Percentiles rank a stretch among this genome's conserved stretches.
Conservation (phyloP, 2,797 vertebrate genomes). For the Rhodeus uyekii region DNA sequence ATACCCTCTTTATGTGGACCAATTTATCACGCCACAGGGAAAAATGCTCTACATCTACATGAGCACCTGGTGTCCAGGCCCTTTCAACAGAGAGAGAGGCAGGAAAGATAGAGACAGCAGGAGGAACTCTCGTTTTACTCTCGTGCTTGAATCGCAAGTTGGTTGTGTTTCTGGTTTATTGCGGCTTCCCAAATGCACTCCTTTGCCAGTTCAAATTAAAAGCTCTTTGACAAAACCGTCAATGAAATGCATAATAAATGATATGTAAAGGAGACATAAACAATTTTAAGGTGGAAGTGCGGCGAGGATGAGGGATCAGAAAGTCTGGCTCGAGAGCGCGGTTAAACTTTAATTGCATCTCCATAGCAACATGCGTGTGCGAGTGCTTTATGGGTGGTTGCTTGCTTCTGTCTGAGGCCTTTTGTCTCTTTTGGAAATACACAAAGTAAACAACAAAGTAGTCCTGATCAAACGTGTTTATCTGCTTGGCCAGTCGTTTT, state of each 20-base stretch:
- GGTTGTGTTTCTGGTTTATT: conserved; percentile 35
- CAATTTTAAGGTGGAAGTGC: conserved; percentile 45
- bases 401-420: conserved; percentile 53
- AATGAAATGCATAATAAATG: conserved; percentile 48
- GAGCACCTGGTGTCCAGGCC: conserved; percentile 83
- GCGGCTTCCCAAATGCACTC: conserved; percentile 3
- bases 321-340: conserved; percentile 26
- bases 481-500: conserved; percentile 65
- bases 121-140: conserved; percentile 38
- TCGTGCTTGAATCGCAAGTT: conserved; percentile 32
- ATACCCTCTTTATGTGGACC: conserved; percentile 82
- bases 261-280: conserved; percentile 43
- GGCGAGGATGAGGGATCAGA: conserved; percentile 36
- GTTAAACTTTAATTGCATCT: conserved; percentile 55
- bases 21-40: conserved; percentile 85
- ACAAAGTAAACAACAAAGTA: conserved; percentile 51
- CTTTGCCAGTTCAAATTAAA: conserved; percentile 43
- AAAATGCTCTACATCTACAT: conserved; percentile 77
- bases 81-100: conserved; percentile 63
- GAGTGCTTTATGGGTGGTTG: conserved; percentile 30
- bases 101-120: neutral
- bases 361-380: conserved; percentile 56
- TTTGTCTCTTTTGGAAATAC: conserved; percentile 55
- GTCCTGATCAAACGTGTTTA: conserved; percentile 67
- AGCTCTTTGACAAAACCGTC: conserved; percentile 38